phyloP scores from a whole-genome alignment of 2,888 invertebrate species.

The Pheosia tremula region DNA sequence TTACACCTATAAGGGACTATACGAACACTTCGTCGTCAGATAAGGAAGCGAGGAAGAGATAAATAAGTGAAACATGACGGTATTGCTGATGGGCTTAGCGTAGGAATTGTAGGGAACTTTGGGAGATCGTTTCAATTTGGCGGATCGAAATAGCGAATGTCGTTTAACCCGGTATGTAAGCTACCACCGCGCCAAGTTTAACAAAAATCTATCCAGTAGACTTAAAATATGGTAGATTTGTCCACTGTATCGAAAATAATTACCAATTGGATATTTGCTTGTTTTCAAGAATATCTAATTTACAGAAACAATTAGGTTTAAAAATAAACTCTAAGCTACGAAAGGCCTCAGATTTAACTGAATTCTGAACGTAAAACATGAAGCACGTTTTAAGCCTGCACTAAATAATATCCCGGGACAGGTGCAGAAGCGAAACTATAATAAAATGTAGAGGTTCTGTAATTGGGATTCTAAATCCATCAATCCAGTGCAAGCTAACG shows the following conservation, averaged over 20 bases:
- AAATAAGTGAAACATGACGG: slow-evolving; percentile 1
- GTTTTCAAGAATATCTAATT: no score
- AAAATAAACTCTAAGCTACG: background rate
- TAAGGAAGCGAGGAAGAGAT: slow-evolving; percentile 5
- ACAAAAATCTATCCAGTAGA: no score
- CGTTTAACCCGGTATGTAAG: no score
- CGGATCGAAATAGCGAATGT: no score
- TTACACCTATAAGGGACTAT: slow-evolving; percentile 5
- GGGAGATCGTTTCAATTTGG: no score
- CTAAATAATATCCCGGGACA: background rate
- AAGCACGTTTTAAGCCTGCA: background rate
- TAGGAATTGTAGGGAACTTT: background rate
- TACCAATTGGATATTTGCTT: no score
- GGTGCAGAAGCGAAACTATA: background rate
- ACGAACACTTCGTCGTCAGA: background rate
- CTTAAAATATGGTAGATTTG: no score
- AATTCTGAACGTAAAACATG: background rate
- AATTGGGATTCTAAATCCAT: slow-evolving; percentile 3
- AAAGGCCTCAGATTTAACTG: background rate
- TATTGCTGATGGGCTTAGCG: background rate
- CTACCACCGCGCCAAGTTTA: no score
- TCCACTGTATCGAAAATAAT: no score
- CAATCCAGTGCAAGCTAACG: background rate
- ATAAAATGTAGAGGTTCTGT: background rate
- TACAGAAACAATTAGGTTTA: background rate